These are phyloP conservation scores for Macropodus opercularis DNA, from an alignment of 2,797 vertebrate species.

Conservation along the genomic window DNA sequence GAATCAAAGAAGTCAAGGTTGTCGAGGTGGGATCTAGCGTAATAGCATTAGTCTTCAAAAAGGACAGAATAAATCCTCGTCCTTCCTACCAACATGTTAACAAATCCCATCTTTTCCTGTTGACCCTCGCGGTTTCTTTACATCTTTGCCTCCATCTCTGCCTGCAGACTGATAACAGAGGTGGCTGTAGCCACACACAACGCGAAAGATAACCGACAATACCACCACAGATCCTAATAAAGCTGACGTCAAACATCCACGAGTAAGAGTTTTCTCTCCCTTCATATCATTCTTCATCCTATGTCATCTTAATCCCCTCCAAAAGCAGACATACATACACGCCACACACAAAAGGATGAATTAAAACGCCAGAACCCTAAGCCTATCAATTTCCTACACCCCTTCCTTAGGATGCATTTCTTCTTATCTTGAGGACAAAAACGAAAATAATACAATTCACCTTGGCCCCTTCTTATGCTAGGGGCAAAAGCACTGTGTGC, in stretches of 20 bases:
- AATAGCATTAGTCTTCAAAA: constrained; percentile 57
- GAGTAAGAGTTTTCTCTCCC: constrained; percentile 22
- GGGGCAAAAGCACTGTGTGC: constrained; percentile 7
- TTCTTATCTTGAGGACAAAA: constrained; percentile 34
- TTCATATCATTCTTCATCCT: constrained; percentile 8
- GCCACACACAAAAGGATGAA: constrained; percentile 33
- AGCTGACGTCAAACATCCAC: constrained; percentile 18
- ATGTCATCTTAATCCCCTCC: constrained; percentile 14
- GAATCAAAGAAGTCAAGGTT: constrained; percentile 21
- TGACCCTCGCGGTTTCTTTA: constrained; percentile 5
- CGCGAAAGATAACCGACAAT: constrained; percentile 1
- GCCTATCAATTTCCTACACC: constrained; percentile 25
- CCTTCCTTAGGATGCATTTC: constrained; percentile 7
- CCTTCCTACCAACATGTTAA: constrained; percentile 39
- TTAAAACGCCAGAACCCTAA: constrained; percentile 39
- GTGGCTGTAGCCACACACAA: constrained; percentile 6
- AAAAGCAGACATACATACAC: constrained; percentile 5
- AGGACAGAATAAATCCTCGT: constrained; percentile 48
- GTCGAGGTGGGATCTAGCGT: constrained; percentile 32
- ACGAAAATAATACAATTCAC: constrained; percentile 31
- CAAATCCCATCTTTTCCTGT: constrained; percentile 54
- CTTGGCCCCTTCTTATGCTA: constrained; percentile 27
- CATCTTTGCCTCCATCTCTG: constrained; percentile 37
- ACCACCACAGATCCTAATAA: constrained; percentile 14
- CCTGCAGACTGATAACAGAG: constrained; percentile 40